phyloP scores from a whole-genome alignment of 2,797 vertebrate genomes.

The Yasuhikotakia modesta region DNA sequence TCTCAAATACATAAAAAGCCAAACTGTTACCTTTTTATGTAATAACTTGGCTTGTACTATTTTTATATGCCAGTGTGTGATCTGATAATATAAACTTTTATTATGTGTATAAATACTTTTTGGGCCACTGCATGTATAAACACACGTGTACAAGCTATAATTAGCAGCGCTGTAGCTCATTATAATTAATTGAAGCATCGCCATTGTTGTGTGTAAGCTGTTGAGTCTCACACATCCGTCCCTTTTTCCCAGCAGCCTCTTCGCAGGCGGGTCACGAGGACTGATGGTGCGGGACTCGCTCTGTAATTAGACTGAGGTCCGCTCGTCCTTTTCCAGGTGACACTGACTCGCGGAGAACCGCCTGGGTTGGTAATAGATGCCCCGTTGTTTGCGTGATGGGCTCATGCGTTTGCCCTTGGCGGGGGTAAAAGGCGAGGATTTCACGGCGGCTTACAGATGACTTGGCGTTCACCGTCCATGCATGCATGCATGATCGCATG shows the following conservation, averaged over 20 bases:
- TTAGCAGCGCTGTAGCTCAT: not conserved
- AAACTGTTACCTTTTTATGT: no score
- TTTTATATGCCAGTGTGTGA: no score
- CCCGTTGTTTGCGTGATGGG: slow-evolving; percentile 4
- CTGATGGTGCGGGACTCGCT: slow-evolving; percentile 37
- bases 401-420: slow-evolving; percentile 15
- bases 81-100: no score
- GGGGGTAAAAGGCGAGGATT: slow-evolving; percentile 6
- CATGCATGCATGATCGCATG: not conserved
- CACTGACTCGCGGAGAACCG: slow-evolving; percentile 7
- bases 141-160: slow-evolving; percentile 12
- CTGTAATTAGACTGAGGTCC: slow-evolving; percentile 45
- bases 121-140: no score
- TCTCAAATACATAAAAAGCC: no score
- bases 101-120: no score
- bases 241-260: slow-evolving; percentile 6
- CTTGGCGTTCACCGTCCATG: slow-evolving; percentile 17
- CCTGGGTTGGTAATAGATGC: slow-evolving; percentile 13
- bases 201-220: not conserved
- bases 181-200: slow-evolving; percentile 1
- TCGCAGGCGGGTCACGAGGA: slow-evolving; percentile 9
- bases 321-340: slow-evolving; percentile 27
- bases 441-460: slow-evolving; percentile 13
- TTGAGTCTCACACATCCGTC: not conserved
- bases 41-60: no score